phyloP scores from a whole-genome alignment of 1,140 invertebrate genomes.

The Dinoponera quadriceps region DNA sequence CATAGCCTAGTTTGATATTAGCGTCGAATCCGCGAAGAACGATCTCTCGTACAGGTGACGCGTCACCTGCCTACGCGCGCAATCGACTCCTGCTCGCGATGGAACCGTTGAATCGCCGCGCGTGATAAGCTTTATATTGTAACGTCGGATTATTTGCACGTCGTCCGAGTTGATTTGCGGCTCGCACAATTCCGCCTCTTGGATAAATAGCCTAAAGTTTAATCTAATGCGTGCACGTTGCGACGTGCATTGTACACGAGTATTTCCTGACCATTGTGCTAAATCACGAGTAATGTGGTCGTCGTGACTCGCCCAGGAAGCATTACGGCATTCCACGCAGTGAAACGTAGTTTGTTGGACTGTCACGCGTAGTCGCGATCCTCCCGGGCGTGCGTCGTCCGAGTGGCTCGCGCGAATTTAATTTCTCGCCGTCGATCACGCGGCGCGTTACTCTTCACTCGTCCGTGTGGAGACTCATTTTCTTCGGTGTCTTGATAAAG shows the following conservation, averaged over 20 bases:
- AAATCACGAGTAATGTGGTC: slow-evolving; percentile 58
- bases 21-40: too few species aligned
- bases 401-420: slow-evolving; percentile 6
- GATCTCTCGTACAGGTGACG: too few species aligned
- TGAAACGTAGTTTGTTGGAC: slow-evolving; percentile 38
- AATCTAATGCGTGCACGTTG: slow-evolving; percentile 38
- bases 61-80: neutral
- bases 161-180: slow-evolving; percentile 35
- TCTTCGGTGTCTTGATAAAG: neutral
- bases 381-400: neutral
- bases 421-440: slow-evolving; percentile 13
- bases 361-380: neutral
- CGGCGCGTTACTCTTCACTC: neutral
- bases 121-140: neutral
- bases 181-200: neutral
- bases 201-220: slow-evolving; percentile 54
- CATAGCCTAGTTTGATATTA: too few species aligned
- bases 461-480: neutral
- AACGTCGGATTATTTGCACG: slow-evolving; percentile 24
- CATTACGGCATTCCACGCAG: slow-evolving; percentile 24
- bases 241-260: slow-evolving; percentile 22
- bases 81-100: neutral
- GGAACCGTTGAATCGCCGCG: neutral
- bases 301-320: slow-evolving; percentile 39
- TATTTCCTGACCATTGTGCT: slow-evolving; percentile 49